These are phyloP conservation scores for Unio delphinus DNA, from an alignment of 2,888 invertebrate genomes.

Conservation along the genomic window DNA sequence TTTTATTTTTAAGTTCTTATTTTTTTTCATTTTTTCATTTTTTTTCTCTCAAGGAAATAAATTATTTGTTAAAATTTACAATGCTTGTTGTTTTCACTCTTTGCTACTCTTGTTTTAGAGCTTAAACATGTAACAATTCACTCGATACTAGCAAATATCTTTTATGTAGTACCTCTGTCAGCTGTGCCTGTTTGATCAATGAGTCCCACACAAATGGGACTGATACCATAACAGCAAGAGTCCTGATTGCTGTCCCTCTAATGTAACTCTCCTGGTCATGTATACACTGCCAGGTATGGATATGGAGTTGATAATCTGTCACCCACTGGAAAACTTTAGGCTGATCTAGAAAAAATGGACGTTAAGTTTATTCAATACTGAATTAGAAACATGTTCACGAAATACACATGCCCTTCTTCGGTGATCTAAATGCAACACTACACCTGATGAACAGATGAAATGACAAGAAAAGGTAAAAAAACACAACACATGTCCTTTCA, in stretches of 20 bases:
- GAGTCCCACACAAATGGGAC: conserved; percentile 9
- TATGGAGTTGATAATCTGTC: conserved; percentile 12
- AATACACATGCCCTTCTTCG: too few species aligned
- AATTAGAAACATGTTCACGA: not conserved
- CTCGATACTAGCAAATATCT: not conserved
- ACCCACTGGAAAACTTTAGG: conserved; percentile 17
- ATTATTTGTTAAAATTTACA: too few species aligned
- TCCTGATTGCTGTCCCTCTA: conserved; percentile 40
- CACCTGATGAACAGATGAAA: too few species aligned
- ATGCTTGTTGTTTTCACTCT: too few species aligned
- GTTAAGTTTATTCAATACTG: not conserved
- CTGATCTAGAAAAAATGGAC: conserved; percentile 6
- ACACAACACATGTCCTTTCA: too few species aligned
- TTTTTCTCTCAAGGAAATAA: too few species aligned
- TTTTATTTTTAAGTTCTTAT: too few species aligned
- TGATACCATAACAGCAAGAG: conserved; percentile 4
- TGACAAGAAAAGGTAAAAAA: too few species aligned
- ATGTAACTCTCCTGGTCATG: conserved; percentile 56
- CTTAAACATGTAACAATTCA: too few species aligned
- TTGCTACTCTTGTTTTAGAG: too few species aligned
- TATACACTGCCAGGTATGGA: conserved; percentile 41
- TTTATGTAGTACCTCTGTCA: conserved; percentile 13
- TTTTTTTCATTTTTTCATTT: too few species aligned
- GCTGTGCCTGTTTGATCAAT: conserved; percentile 11
- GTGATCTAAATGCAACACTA: too few species aligned